Evolutionary conservation across 1,140 invertebrate genomes (phyloP).

Genomic region (Drosophila auraria): DNA sequence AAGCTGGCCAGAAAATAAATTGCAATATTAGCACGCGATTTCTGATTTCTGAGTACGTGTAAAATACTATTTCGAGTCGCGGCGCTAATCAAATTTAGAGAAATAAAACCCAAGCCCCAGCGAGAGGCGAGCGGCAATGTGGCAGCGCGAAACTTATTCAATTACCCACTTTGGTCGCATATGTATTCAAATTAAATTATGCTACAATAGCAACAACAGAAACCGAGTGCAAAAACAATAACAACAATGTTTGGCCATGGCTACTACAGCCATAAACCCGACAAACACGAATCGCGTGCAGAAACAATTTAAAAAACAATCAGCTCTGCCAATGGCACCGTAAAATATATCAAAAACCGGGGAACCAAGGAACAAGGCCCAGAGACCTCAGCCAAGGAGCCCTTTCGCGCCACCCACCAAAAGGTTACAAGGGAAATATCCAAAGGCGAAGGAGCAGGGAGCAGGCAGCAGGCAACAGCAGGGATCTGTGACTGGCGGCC

Average conservation of each 20-base stretch:
- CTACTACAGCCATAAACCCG: conserved; percentile 82
- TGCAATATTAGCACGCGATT: conserved; percentile 39
- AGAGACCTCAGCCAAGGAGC: conserved; percentile 49
- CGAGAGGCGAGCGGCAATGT: conserved; percentile 12
- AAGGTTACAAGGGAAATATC: conserved; percentile 15
- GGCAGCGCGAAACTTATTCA: conserved; percentile 72
- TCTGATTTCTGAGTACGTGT: conserved; percentile 29
- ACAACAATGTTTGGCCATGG: conserved; percentile 64
- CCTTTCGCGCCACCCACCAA: conserved; percentile 27
- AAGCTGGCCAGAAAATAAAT: conserved; percentile 53
- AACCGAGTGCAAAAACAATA: conserved; percentile 22
- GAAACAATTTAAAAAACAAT: conserved; percentile 84
- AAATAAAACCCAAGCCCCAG: conserved; percentile 40
- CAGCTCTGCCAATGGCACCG: conserved; percentile 68
- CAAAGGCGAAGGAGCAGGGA: background rate
- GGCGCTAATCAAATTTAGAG: conserved; percentile 75
- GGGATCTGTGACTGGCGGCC: conserved; percentile 51
- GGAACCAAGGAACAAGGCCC: conserved; percentile 30
- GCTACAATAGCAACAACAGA: conserved; percentile 48
- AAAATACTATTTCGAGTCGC: conserved; percentile 60
- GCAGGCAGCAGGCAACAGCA: conserved; percentile 4
- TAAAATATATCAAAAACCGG: conserved; percentile 55
- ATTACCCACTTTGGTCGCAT: conserved; percentile 78
- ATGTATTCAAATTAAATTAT: conserved; percentile 84
- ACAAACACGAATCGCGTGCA: conserved; percentile 83